Base-by-base conservation (phyloP, 2,113 vertebrate genomes). In the Gulo gulo region DNA sequence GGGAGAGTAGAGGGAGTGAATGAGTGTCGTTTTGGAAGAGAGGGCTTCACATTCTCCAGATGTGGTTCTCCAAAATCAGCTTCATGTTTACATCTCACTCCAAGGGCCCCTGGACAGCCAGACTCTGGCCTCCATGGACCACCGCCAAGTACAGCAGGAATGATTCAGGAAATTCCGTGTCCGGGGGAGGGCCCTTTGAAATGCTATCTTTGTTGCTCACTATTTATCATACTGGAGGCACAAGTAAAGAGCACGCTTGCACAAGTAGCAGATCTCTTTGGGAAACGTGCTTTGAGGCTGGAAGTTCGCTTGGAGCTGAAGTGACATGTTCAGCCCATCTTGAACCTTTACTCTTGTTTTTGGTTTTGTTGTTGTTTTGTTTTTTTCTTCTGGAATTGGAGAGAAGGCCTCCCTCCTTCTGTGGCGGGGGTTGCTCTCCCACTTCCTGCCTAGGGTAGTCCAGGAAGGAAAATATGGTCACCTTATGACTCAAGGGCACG, bases 401-500 rank as follows among this genome's bases (percentile, higher is more conserved):
- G 4, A 24, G 61, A 61, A 34, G 9, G 4, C 71, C 42, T 1
- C 4, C 4, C 9, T 82, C 50, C n/a, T 26, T 23, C 73, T 39
- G 14, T 1, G 31, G 20, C 57, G 26, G 71, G 39, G 71, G 16
- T 67, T 42, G 26, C 26, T 34, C 85, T 26, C 52, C 50, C 39
- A 61, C 21, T 78, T 57, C 52, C 20, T 55, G 45, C 45, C 71
- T 86, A 92, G 93, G 47, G 93, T 42, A 88, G 98, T 98, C 98
- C 98, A 95, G 98, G 98, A 98, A 98, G 95, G 96, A 98, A 98
- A 98, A 97, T 11, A 16, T 96, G 98, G 98, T 97, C 98, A 98
- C 97, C 97, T 98, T 98, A 98, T 47, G 95, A 99, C 98, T 99
- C 99, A 99, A 99, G 99, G 99, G 99, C 99, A 47, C 98, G 98